phyloP scores from a whole-genome alignment of 1,140 invertebrate genomes.

The Eriosoma lanigerum region DNA sequence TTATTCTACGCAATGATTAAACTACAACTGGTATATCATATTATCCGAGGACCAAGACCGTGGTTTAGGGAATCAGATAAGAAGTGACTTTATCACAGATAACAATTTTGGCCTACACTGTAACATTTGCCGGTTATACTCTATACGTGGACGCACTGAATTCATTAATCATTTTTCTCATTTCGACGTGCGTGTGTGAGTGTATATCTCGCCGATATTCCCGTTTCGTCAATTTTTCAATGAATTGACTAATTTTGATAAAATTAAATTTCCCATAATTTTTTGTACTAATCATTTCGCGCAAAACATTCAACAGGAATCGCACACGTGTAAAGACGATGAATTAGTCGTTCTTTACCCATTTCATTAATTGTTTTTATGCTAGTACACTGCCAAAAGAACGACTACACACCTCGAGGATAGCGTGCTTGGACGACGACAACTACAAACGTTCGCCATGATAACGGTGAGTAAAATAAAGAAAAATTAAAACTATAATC shows the following conservation, averaged over 20 bases:
- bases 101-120: neutral
- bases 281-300: too few species aligned
- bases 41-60: too few species aligned
- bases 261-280: neutral
- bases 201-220: neutral
- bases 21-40: too few species aligned
- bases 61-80: too few species aligned
- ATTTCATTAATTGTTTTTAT: neutral
- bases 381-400: neutral
- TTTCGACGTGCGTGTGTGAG: too few species aligned
- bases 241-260: neutral
- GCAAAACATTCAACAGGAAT: too few species aligned
- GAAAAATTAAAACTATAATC: too few species aligned
- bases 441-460: neutral
- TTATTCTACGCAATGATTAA: too few species aligned
- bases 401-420: neutral
- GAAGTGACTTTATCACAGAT: too few species aligned
- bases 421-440: neutral
- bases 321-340: neutral
- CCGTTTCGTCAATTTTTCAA: neutral
- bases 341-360: neutral
- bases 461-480: constrained; percentile 33
- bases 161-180: neutral
- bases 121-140: neutral
- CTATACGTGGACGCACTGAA: neutral